phyloP scores from a whole-genome alignment of 1,140 invertebrate genomes.

The Drosophila arawakana region DNA sequence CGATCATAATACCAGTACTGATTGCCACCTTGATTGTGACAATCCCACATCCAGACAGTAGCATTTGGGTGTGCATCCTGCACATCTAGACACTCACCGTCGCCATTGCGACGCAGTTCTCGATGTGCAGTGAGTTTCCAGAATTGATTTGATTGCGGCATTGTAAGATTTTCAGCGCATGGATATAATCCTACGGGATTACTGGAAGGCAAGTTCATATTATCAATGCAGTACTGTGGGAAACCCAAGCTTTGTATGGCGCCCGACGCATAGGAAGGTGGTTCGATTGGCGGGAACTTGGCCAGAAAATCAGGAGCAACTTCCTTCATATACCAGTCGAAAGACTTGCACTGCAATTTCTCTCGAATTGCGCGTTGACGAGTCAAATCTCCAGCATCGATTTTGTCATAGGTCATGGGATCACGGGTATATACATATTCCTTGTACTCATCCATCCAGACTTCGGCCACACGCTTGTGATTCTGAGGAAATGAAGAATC shows the following conservation, averaged over 20 bases:
- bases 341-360: slow-evolving; percentile 90
- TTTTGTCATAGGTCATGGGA: slow-evolving; percentile 86
- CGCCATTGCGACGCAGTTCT: slow-evolving; percentile 88
- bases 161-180: slow-evolving; percentile 61
- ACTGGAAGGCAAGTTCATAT: slow-evolving; percentile 87
- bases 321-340: slow-evolving; percentile 94
- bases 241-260: slow-evolving; percentile 89
- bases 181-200: slow-evolving; percentile 87
- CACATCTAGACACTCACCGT: slow-evolving; percentile 91
- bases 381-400: slow-evolving; percentile 89
- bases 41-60: slow-evolving; percentile 90
- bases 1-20: slow-evolving; percentile 92
- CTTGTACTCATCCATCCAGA: slow-evolving; percentile 96
- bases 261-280: slow-evolving; percentile 89
- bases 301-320: slow-evolving; percentile 91
- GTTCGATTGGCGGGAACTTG: slow-evolving; percentile 92
- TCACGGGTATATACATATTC: slow-evolving; percentile 89
- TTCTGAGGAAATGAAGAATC: slow-evolving; percentile 84
- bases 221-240: slow-evolving; percentile 91
- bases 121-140: slow-evolving; percentile 87
- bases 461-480: slow-evolving; percentile 91
- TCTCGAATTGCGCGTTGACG: slow-evolving; percentile 88
- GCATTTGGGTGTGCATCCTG: slow-evolving; percentile 87
- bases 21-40: slow-evolving; percentile 91
- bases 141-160: slow-evolving; percentile 67